A percentile compares a stretch with the other conserved stretches of the same genome.
phyloP scores from a whole-genome alignment of 2,113 vertebrate species.

The Cyphomyrus discorhynchus region DNA sequence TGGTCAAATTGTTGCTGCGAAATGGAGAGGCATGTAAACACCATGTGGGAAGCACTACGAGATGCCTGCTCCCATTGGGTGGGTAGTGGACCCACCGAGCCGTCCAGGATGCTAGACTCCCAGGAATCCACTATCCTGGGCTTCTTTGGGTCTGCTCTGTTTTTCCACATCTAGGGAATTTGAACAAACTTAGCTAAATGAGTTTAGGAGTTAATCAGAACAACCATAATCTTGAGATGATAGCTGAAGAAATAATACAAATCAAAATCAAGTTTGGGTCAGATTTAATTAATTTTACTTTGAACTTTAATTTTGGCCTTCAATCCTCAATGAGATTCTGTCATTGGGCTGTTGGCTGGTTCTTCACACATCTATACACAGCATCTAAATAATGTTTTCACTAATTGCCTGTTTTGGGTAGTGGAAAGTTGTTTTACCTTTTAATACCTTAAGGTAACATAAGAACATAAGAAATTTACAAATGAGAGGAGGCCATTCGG shows the following conservation, averaged over 20 bases:
- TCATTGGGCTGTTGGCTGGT: not conserved
- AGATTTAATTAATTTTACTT: not conserved
- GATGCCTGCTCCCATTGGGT: not conserved
- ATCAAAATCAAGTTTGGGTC: not conserved
- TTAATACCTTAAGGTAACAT: conserved; percentile 62
- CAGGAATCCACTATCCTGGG: not conserved
- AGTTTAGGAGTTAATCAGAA: not conserved
- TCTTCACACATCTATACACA: conserved; percentile 52
- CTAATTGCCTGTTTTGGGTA: conserved; percentile 67
- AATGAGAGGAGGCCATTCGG: too few species aligned
- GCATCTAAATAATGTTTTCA: conserved; percentile 63
- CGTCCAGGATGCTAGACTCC: not conserved
- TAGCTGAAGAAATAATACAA: not conserved
- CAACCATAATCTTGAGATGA: not conserved
- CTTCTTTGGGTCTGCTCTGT: not conserved
- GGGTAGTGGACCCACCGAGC: not conserved
- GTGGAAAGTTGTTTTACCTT: conserved; percentile 68
- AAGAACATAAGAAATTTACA: too few species aligned
- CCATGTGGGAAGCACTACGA: not conserved
- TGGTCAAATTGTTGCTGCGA: not conserved
- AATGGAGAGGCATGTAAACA: not conserved
- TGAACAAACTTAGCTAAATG: not conserved
- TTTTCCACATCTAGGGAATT: not conserved
- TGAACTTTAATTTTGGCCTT: not conserved
- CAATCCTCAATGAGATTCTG: not conserved